A percentile compares a stretch with the other conserved stretches of the same genome.
Evolutionary conservation across 1,140 invertebrate species (phyloP).

Genomic region (Drosophila jambulina): DNA sequence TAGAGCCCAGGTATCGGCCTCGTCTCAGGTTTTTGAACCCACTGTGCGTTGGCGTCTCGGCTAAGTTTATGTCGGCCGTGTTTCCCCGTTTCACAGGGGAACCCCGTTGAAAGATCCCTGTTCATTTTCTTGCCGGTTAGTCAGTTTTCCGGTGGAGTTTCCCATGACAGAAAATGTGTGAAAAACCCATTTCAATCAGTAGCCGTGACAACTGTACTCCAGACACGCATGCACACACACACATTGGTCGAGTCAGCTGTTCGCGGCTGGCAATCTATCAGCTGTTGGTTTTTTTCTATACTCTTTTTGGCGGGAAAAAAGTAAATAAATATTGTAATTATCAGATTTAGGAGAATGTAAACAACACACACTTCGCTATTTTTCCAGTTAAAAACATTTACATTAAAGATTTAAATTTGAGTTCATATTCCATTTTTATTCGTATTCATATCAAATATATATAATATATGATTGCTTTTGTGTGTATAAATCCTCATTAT

Average conservation of each 20-base stretch:
- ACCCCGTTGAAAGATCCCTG: not conserved
- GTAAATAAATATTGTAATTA: conserved; percentile 15
- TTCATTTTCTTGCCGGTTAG: not conserved
- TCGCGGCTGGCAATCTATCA: conserved; percentile 26
- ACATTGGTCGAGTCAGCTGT: conserved; percentile 11
- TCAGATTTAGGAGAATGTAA: not conserved
- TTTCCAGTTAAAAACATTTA: no score
- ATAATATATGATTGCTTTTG: conserved; percentile 22
- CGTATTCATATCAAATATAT: conserved; percentile 37
- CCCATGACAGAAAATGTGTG: not conserved
- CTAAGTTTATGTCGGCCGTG: conserved; percentile 40
- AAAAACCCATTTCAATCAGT: conserved; percentile 34
- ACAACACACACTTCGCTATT: no score
- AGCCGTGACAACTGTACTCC: conserved; percentile 64
- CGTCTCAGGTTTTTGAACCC: conserved; percentile 64
- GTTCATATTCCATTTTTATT: conserved; percentile 39
- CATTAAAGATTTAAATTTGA: not conserved
- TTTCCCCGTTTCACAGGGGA: not conserved
- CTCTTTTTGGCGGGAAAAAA: not conserved
- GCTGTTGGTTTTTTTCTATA: not conserved
- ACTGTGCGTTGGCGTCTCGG: conserved; percentile 68
- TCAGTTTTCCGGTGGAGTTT: not conserved
- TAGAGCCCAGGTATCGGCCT: conserved; percentile 1
- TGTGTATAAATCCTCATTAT: conserved; percentile 41
- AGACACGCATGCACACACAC: conserved; percentile 1